phyloP scores from a whole-genome alignment of 2,888 invertebrate species.

The Drosophila birchii region DNA sequence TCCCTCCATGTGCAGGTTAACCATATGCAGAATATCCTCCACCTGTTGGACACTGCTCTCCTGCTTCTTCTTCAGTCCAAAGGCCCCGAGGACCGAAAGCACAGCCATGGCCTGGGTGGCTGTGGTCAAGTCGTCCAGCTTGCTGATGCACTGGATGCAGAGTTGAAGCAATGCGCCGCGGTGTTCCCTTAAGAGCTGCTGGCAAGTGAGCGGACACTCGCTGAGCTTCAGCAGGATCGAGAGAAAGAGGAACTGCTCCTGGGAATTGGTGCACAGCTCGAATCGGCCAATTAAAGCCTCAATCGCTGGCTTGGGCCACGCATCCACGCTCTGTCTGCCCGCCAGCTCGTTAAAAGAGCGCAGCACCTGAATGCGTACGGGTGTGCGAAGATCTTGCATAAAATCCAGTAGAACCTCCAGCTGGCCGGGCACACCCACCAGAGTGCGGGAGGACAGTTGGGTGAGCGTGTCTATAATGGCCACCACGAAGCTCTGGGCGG shows the following conservation, averaged over 20 bases:
- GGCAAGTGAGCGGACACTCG: constrained; percentile 83
- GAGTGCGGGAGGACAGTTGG: constrained; percentile 93
- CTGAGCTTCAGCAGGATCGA: constrained; percentile 83
- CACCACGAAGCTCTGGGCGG: constrained; percentile 91
- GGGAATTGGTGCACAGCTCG: constrained; percentile 79
- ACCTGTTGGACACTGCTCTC: constrained; percentile 40
- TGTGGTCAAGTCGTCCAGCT: constrained; percentile 82
- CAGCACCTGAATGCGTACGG: constrained; percentile 89
- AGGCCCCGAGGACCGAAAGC: constrained; percentile 80
- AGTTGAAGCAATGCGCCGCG: constrained; percentile 80
- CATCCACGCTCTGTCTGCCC: constrained; percentile 89
- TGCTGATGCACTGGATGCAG: constrained; percentile 83
- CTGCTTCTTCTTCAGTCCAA: constrained; percentile 68
- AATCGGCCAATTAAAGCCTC: constrained; percentile 82
- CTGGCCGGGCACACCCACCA: constrained; percentile 96
- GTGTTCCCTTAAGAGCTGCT: constrained; percentile 82
- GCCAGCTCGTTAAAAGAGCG: constrained; percentile 89
- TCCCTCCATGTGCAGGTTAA: constrained; percentile 84
- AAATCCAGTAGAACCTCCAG: constrained; percentile 88
- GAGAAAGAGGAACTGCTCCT: constrained; percentile 83
- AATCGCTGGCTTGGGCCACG: constrained; percentile 89
- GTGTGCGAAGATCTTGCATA: constrained; percentile 89
- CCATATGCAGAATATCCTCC: constrained; percentile 79
- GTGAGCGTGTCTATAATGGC: constrained; percentile 95
- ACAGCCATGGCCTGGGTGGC: constrained; percentile 84